phyloP scores from a whole-genome alignment of 2,888 invertebrate genomes.

The Chouioia cunea region DNA sequence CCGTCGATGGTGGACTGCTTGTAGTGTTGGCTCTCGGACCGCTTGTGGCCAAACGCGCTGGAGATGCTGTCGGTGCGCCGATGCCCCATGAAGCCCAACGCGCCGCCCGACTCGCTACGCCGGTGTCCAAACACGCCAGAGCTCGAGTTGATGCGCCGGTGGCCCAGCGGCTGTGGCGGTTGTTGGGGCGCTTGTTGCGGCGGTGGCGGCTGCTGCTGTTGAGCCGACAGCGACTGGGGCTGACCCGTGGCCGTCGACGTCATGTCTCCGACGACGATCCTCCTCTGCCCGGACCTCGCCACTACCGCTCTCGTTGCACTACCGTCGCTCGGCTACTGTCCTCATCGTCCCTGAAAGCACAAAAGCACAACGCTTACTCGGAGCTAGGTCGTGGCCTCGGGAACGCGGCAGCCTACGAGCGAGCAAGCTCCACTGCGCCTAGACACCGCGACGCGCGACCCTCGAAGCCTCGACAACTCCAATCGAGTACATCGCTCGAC shows the following conservation, averaged over 20 bases:
- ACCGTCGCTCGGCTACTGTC: neutral
- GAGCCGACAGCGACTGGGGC: neutral
- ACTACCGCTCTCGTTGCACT: neutral
- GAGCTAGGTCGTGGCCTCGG: too few species aligned
- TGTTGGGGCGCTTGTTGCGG: constrained; percentile 13
- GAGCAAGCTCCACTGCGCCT: too few species aligned
- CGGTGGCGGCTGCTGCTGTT: neutral
- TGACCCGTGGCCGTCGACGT: constrained; percentile 4
- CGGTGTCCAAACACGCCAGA: constrained; percentile 65
- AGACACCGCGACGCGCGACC: too few species aligned
- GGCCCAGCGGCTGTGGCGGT: constrained; percentile 50
- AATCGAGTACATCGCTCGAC: too few species aligned
- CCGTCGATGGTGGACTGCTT: constrained; percentile 62
- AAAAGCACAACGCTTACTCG: too few species aligned
- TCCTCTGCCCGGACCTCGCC: neutral
- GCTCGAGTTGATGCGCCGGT: constrained; percentile 64
- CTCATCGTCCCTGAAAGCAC: neutral
- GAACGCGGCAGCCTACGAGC: too few species aligned
- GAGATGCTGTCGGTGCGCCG: constrained; percentile 66
- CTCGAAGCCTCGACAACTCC: too few species aligned
- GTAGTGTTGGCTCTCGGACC: constrained; percentile 60
- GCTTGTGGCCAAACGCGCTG: constrained; percentile 65
- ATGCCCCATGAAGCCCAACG: constrained; percentile 60
- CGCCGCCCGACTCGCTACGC: constrained; percentile 62
- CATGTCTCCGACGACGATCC: constrained; percentile 14